A percentile compares a stretch with the other conserved stretches of the same genome.
These are phyloP conservation scores for Sciaenops ocellatus DNA, from an alignment of 2,797 vertebrate species.

Conservation along the genomic window DNA sequence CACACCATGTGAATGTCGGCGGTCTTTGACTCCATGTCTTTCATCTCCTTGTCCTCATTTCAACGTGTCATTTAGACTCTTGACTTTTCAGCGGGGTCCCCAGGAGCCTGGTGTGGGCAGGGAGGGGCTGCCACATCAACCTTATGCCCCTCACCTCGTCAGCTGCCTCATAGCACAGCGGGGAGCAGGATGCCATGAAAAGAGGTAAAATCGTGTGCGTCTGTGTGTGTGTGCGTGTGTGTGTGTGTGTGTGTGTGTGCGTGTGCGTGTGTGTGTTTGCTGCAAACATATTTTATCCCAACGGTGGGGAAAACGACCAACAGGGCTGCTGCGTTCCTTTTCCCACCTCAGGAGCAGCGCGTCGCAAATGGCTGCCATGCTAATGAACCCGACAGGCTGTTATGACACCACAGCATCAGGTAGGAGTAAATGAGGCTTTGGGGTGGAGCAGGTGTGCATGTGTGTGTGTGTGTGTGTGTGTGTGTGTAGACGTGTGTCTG, in stretches of 20 bases:
- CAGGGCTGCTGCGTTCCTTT: slow-evolving; percentile 67
- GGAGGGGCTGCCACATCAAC: slow-evolving; percentile 78
- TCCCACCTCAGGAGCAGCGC: slow-evolving; percentile 76
- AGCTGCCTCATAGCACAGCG: slow-evolving; percentile 57
- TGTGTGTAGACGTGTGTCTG: slow-evolving; percentile 36
- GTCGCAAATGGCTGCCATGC: slow-evolving; percentile 82
- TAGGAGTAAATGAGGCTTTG: slow-evolving; percentile 84
- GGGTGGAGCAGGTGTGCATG: slow-evolving; percentile 82
- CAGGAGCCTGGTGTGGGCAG: slow-evolving; percentile 47
- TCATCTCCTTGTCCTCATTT: slow-evolving; percentile 79
- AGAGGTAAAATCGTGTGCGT: slow-evolving; percentile 49
- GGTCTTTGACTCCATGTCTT: slow-evolving; percentile 75
- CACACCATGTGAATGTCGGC: slow-evolving; percentile 71
- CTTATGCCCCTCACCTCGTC: slow-evolving; percentile 66
- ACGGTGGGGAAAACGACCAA: slow-evolving; percentile 52
- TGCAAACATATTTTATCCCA: slow-evolving; percentile 70
- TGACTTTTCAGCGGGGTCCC: slow-evolving; percentile 79
- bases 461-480: slow-evolving; percentile 36
- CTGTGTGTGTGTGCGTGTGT: slow-evolving; percentile 32
- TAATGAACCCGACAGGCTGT: slow-evolving; percentile 87
- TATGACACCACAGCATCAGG: slow-evolving; percentile 86
- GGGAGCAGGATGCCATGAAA: slow-evolving; percentile 46
- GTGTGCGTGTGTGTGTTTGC: slow-evolving; percentile 40
- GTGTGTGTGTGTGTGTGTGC: slow-evolving; percentile 19
- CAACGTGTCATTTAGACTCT: slow-evolving; percentile 81